Percentiles rank a stretch among this genome's conserved stretches.
Evolutionary conservation across 2,888 invertebrate genomes (phyloP).

Genomic region (Tenthredo scrophulariae): DNA sequence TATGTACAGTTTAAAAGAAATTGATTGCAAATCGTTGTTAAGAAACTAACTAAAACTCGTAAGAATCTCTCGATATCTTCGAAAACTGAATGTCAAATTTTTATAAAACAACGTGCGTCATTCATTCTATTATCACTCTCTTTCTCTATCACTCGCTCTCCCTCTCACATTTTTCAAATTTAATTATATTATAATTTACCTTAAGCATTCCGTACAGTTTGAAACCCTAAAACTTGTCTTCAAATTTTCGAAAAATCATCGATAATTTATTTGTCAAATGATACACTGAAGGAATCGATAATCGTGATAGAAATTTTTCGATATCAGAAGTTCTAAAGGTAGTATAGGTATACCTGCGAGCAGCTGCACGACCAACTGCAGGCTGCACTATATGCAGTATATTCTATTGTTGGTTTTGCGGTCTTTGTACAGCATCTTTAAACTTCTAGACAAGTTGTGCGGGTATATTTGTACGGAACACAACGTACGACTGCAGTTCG

Average conservation of each 20-base stretch:
- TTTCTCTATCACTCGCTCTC: neutral
- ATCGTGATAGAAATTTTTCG: neutral
- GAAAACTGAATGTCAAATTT: neutral
- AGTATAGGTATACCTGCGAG: neutral
- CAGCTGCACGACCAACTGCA: slow-evolving; percentile 18
- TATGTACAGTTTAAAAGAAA: slow-evolving; percentile 63
- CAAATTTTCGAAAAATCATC: neutral
- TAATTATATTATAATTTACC: slow-evolving; percentile 8
- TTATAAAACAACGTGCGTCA: slow-evolving; percentile 40
- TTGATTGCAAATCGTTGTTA: slow-evolving; percentile 72
- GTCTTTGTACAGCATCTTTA: neutral
- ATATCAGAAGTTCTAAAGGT: neutral
- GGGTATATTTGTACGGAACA: neutral
- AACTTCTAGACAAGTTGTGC: neutral
- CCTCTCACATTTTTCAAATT: neutral
- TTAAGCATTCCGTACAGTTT: slow-evolving; percentile 3
- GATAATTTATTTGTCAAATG: too few relatives aligned
- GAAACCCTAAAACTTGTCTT: neutral
- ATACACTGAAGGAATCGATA: neutral
- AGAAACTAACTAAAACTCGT: slow-evolving; percentile 68
- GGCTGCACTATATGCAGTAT: neutral
- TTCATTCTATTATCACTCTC: slow-evolving; percentile 33
- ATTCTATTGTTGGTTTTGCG: neutral
- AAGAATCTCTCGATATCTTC: slow-evolving; percentile 13
- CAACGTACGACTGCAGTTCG: slow-evolving; percentile 31